Percentiles rank a stretch among this genome's conserved stretches.
Conservation (phyloP, 2,888 invertebrate genomes). For the Meloe dianella region DNA sequence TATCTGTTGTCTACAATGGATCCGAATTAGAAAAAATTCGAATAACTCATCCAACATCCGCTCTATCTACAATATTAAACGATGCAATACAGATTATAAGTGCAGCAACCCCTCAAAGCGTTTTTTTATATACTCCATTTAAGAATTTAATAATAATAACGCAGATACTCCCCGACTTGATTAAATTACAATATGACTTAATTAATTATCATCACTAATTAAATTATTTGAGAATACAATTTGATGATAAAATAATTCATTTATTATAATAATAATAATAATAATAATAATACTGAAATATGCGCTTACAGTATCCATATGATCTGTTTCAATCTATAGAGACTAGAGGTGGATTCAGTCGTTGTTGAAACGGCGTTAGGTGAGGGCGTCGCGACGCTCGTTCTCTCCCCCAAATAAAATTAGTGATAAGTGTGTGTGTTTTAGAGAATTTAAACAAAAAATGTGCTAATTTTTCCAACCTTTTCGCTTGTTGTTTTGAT, state of each 20-base stretch:
- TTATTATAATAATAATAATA: too few relatives aligned
- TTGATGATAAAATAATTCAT: neutral
- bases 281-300: neutral
- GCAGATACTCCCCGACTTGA: neutral
- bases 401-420: too few relatives aligned
- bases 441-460: neutral
- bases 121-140: neutral
- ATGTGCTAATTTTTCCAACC: neutral
- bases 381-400: conserved; percentile 28
- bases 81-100: neutral
- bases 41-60: neutral
- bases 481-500: too few relatives aligned
- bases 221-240: neutral
- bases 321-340: neutral
- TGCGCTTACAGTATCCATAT: neutral
- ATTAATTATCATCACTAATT: neutral
- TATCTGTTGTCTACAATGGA: neutral
- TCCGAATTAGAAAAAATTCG: neutral
- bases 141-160: neutral
- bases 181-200: neutral
- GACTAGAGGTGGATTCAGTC: conserved; percentile 25
- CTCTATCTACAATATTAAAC: neutral
- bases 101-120: neutral
- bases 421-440: neutral
- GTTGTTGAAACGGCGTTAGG: conserved; percentile 20